A percentile compares a stretch with the other conserved stretches of the same genome.
These are phyloP conservation scores for Xestia c-nigrum DNA, from an alignment of 2,888 invertebrate genomes.

Conservation along the genomic window DNA sequence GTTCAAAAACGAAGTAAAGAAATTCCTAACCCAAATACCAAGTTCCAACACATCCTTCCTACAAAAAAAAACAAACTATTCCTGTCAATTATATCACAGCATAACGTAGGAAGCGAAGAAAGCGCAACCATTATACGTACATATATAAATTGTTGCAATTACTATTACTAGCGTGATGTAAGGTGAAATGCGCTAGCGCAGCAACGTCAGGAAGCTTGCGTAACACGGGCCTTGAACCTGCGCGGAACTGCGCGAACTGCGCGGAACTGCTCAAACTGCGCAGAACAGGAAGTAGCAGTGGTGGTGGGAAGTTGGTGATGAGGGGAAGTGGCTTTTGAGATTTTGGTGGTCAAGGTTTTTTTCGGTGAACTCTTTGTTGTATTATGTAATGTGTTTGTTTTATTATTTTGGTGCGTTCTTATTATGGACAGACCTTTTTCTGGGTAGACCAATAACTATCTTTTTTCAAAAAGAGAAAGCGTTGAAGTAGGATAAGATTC, in stretches of 20 bases:
- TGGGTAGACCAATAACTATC: too few species aligned
- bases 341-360: conserved; percentile 53
- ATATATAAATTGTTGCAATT: conserved; percentile 66
- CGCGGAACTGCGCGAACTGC: conserved; percentile 60
- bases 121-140: conserved; percentile 56
- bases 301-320: conserved; percentile 14
- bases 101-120: conserved; percentile 62
- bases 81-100: conserved; percentile 62
- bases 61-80: conserved; percentile 30
- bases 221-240: conserved; percentile 75
- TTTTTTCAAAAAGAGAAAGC: too few species aligned
- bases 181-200: conserved; percentile 72
- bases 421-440: too few species aligned
- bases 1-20: not conserved
- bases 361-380: not conserved
- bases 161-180: conserved; percentile 69
- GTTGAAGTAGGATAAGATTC: too few species aligned
- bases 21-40: not conserved
- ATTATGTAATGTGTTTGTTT: not conserved
- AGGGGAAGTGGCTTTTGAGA: conserved; percentile 2
- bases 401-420: not conserved
- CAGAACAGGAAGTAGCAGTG: conserved; percentile 39
- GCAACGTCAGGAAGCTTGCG: conserved; percentile 71
- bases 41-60: not conserved
- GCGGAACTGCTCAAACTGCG: conserved; percentile 33